A percentile compares a stretch with the other conserved stretches of the same genome.
phyloP scores from a whole-genome alignment of 1,140 invertebrate genomes.

The Delia radicum region DNA sequence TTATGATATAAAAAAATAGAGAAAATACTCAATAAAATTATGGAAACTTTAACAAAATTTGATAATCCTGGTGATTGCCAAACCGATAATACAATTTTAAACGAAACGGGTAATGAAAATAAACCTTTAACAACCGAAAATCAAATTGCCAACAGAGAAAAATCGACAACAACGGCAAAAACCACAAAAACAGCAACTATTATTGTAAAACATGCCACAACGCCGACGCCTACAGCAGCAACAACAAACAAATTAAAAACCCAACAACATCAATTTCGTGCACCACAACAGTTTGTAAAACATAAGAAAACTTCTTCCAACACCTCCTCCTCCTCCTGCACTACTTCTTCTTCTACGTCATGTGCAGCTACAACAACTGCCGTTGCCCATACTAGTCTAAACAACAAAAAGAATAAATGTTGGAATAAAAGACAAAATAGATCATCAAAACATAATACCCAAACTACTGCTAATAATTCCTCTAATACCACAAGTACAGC shows the following conservation, averaged over 20 bases:
- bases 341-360: background rate
- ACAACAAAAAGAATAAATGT: constrained; percentile 40
- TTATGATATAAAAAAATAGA: no score
- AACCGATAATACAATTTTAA: constrained; percentile 12
- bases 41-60: constrained; percentile 26
- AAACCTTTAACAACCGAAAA: background rate
- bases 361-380: background rate
- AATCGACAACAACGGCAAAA: constrained; percentile 29
- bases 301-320: constrained; percentile 18
- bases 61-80: constrained; percentile 52
- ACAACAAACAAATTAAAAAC: constrained; percentile 35
- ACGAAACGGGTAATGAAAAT: background rate
- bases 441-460: constrained; percentile 17
- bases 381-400: constrained; percentile 33
- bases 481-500: background rate
- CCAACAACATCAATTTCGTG: constrained; percentile 49
- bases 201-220: constrained; percentile 17
- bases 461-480: background rate
- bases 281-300: constrained; percentile 42
- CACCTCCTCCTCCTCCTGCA: background rate
- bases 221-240: constrained; percentile 37
- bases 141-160: background rate
- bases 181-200: constrained; percentile 1
- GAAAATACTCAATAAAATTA: background rate
- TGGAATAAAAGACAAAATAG: constrained; percentile 49